These are phyloP conservation scores for Phortica okadai DNA, from an alignment of 2,888 invertebrate species.

Conservation along the genomic window DNA sequence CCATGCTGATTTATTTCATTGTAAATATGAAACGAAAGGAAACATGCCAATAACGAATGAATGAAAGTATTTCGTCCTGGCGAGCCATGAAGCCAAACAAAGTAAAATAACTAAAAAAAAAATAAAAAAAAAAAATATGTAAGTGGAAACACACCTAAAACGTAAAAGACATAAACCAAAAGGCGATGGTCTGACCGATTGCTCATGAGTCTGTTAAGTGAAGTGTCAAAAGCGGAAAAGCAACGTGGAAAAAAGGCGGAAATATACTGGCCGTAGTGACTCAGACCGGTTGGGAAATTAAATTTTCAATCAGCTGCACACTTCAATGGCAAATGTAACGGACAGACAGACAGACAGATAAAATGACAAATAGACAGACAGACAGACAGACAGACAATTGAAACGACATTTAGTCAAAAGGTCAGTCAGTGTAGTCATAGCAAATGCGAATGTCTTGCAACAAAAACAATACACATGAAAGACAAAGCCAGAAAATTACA, in stretches of 20 bases:
- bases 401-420: no score
- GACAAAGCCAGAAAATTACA: no score
- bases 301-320: slow-evolving; percentile 68
- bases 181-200: no score
- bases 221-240: slow-evolving; percentile 43
- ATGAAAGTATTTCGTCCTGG: no score
- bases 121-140: slow-evolving; percentile 10
- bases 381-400: no score
- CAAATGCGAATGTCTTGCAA: no score
- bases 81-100: slow-evolving; percentile 17
- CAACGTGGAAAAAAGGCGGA: slow-evolving; percentile 55
- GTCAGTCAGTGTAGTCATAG: no score
- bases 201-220: background rate
- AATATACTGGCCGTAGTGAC: slow-evolving; percentile 53
- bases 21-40: slow-evolving; percentile 51
- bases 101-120: slow-evolving; percentile 21
- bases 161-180: background rate
- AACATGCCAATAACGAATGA: slow-evolving; percentile 43
- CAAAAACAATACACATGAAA: no score
- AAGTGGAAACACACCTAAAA: slow-evolving; percentile 1
- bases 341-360: background rate
- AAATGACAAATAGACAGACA: background rate
- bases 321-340: slow-evolving; percentile 42
- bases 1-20: slow-evolving; percentile 64
- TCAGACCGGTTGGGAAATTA: slow-evolving; percentile 64